Percentiles rank a stretch among this genome's conserved stretches.
phyloP scores from a whole-genome alignment of 2,113 vertebrate genomes.

The Sminthopsis crassicaudata region DNA sequence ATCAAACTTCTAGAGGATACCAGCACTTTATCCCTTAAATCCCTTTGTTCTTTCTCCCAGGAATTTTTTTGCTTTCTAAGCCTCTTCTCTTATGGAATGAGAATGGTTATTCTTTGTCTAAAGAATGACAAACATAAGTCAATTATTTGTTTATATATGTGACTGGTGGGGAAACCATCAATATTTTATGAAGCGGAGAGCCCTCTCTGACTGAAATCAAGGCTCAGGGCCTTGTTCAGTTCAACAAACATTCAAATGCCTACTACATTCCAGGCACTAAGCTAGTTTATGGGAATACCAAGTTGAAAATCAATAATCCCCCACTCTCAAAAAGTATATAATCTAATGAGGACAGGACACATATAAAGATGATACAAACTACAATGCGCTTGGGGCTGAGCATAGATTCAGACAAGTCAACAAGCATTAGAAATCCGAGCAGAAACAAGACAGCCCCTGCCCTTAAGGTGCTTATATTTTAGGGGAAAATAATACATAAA shows the following conservation, averaged over 20 bases:
- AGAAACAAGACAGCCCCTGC: not conserved
- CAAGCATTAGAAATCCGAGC: not conserved
- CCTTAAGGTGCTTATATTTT: not conserved
- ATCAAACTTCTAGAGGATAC: not conserved
- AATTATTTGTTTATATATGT: not conserved
- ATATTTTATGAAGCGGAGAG: not conserved
- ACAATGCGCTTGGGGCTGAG: not conserved
- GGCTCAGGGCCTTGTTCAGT: not conserved
- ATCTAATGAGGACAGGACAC: not conserved
- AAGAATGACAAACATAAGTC: not conserved
- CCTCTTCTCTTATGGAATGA: not conserved
- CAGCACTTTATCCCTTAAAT: not conserved
- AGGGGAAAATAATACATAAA: not conserved
- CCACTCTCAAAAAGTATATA: not conserved
- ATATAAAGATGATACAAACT: not conserved
- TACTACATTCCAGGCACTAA: not conserved
- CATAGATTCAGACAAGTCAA: not conserved
- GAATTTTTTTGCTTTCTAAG: not conserved
- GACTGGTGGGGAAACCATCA: not conserved
- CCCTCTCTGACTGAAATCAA: not conserved
- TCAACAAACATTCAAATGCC: not conserved
- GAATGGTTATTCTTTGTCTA: not conserved
- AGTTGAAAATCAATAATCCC: not conserved
- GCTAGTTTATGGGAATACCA: not conserved
- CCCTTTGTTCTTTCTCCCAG: not conserved